Base-by-base conservation (phyloP, 2,797 vertebrate genomes). In the Etheostoma nigrum region DNA sequence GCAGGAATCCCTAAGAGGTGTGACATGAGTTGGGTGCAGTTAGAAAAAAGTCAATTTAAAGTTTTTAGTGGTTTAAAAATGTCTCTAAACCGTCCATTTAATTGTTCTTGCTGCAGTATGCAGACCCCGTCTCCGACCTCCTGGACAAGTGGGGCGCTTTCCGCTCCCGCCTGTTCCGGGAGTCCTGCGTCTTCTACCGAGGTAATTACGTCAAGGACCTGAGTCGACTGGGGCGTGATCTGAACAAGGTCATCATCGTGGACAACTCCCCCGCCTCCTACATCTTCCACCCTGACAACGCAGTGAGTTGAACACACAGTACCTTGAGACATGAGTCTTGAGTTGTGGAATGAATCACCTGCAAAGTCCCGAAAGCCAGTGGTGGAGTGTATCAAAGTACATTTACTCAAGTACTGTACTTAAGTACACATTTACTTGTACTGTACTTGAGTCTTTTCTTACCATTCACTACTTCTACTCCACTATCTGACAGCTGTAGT, bases 251-350 rank as follows among this genome's bases (percentile, higher is more conserved):
- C 89, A 96, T 98, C 89, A 98, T 98, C 1, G 86, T 98, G 64
- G 97, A 98, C 94, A 98, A 98, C 92, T 98, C 97, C 0, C 97
- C 97, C 0, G 97, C 97, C 18, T 98, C 97, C 82, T 98, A 98
- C 10, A 95, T 98, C 91, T 98, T 98, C 94, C 97, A 98, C 70
- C 97, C 97, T 0, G 96, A 98, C 74, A 98, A 98, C 0, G 97
- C 97, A 0, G 97, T 98, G 93, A 44, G 97, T 85, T 4, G 0
- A 27, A 10, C 40, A 11, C n/a, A 8, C 12, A 4, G 12, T 13
- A 0, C 36, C 13, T 18, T 4, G 52, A 61, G 27, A 51, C 54
- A 25, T 13, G 1, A 3, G 21, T 23, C 21, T 23, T 10, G 3
- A 40, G 36, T 40, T 9, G 6, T 44, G 16, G 12, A 21, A 40